Conservation (phyloP, 2,113 vertebrate species). For the Caretta caretta region DNA sequence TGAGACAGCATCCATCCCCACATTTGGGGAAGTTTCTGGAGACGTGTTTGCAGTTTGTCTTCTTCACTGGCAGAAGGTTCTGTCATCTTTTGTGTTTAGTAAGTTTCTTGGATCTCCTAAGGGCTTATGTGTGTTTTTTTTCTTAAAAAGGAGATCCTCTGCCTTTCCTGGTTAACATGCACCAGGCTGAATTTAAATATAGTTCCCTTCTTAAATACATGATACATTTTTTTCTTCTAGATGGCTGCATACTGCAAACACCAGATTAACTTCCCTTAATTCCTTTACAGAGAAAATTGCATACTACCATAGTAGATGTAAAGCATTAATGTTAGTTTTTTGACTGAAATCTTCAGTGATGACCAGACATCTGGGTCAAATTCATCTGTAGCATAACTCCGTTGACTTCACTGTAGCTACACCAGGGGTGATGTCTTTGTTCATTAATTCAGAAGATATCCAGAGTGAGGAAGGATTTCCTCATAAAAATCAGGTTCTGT, state of each 20-base stretch:
- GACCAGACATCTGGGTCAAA: background rate
- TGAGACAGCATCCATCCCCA: fast-evolving
- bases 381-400: background rate
- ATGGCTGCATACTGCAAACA: constrained; percentile 8
- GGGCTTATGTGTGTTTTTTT: background rate
- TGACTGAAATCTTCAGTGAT: background rate
- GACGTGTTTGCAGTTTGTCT: background rate
- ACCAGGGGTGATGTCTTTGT: background rate
- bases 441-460: background rate
- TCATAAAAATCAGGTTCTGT: background rate
- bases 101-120: background rate
- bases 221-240: constrained; percentile 23
- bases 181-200: background rate
- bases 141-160: constrained; percentile 1
- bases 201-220: background rate
- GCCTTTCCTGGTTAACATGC: background rate
- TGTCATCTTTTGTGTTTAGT: background rate
- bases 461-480: background rate
- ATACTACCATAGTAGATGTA: background rate
- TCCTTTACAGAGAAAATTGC: constrained; percentile 13
- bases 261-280: background rate
- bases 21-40: background rate
- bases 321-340: background rate
- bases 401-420: background rate
- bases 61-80: fast-evolving